A percentile compares a stretch with the other conserved stretches of the same genome.
Conservation (phyloP, 2,113 vertebrate genomes). For the Tyrannus savana region DNA sequence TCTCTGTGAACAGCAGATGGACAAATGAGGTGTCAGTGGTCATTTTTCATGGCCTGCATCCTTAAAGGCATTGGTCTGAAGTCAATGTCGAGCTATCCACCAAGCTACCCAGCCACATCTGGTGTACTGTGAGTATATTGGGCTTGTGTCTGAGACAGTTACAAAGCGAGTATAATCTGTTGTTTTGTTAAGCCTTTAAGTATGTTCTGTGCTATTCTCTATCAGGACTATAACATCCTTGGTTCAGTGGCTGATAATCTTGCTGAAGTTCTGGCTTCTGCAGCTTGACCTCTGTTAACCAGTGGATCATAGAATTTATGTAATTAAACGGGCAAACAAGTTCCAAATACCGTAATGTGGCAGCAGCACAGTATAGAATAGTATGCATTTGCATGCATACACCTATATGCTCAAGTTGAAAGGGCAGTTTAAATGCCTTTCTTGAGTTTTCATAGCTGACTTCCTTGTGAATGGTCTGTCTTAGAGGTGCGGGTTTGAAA, state of each 20-base stretch:
- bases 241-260: background rate
- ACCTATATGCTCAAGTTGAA: background rate
- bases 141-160: background rate
- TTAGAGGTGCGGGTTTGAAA: background rate
- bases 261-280: background rate
- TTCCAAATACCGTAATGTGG: background rate
- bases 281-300: background rate
- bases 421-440: background rate
- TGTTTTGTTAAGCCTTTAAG: background rate
- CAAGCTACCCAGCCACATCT: background rate
- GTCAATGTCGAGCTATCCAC: background rate
- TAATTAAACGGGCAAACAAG: background rate
- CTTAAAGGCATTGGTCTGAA: background rate
- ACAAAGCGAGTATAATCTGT: background rate
- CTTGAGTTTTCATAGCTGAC: background rate
- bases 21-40: background rate
- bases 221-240: background rate
- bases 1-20: background rate
- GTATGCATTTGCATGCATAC: no score
- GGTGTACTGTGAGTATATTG: background rate
- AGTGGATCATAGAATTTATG: background rate
- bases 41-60: rapidly evolving
- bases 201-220: background rate
- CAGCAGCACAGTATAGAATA: background rate
- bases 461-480: background rate